Evolutionary conservation across 2,113 vertebrate species (phyloP).

Genomic region (Silurus asotus): DNA sequence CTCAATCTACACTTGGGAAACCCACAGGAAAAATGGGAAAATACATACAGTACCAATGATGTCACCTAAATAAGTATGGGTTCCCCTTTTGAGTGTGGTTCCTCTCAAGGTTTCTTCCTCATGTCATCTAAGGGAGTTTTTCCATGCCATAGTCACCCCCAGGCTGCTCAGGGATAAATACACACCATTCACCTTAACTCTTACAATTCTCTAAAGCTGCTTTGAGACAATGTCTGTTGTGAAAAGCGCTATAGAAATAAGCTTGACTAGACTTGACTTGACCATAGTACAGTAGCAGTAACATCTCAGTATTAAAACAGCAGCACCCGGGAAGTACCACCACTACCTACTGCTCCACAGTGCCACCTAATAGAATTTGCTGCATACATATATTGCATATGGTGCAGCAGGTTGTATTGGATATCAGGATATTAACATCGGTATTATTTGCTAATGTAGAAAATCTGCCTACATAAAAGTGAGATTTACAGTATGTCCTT

Average conservation of each 20-base stretch:
- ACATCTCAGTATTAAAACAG: neutral
- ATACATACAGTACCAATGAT: neutral
- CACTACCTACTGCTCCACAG: neutral
- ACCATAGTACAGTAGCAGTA: neutral
- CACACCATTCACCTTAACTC: too few relatives aligned
- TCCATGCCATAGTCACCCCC: too few relatives aligned
- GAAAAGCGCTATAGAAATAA: too few relatives aligned
- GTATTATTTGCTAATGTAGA: neutral
- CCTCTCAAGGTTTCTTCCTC: too few relatives aligned
- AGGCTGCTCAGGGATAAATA: too few relatives aligned
- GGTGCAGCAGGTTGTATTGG: neutral
- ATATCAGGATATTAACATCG: neutral
- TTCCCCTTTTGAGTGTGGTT: too few relatives aligned
- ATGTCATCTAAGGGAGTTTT: too few relatives aligned
- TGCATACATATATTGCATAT: neutral
- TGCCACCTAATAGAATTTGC: neutral
- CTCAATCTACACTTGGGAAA: neutral
- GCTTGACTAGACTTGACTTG: too few relatives aligned
- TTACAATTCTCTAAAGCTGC: too few relatives aligned
- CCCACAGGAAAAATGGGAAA: neutral
- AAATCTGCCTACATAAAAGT: neutral
- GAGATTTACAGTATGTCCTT: neutral
- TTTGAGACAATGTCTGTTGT: too few relatives aligned
- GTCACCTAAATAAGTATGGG: too few relatives aligned
- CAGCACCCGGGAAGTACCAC: neutral